phyloP scores from a whole-genome alignment of 2,888 invertebrate species.

The Amorpha juglandis region DNA sequence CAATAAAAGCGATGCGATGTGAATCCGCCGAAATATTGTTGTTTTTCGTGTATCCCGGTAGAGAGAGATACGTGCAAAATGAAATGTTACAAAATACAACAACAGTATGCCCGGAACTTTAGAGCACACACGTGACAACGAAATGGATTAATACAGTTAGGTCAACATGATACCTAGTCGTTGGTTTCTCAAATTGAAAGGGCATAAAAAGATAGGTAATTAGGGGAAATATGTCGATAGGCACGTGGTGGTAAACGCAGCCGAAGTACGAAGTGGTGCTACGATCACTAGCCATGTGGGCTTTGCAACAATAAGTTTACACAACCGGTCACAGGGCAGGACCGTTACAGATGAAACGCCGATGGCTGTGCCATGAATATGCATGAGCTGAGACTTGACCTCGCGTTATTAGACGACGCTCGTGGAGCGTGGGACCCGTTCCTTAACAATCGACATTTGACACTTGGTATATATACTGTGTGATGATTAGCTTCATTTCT shows the following conservation, averaged over 20 bases:
- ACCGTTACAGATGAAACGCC: slow-evolving; percentile 82
- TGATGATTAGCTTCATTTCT: slow-evolving; percentile 50
- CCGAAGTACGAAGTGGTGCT: not conserved
- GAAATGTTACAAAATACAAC: slow-evolving; percentile 20
- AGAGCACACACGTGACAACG: slow-evolving; percentile 17
- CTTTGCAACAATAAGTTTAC: slow-evolving; percentile 74
- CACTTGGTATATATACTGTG: slow-evolving; percentile 63
- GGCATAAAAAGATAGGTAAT: not conserved
- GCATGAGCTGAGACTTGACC: slow-evolving; percentile 80
- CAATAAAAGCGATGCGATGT: slow-evolving; percentile 52
- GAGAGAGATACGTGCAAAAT: slow-evolving; percentile 16
- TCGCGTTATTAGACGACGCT: slow-evolving; percentile 77
- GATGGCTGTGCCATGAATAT: slow-evolving; percentile 75
- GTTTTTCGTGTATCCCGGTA: slow-evolving; percentile 32
- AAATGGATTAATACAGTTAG: slow-evolving; percentile 1
- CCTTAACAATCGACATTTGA: slow-evolving; percentile 68
- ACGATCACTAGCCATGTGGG: slow-evolving; percentile 52
- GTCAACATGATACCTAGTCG: not conserved
- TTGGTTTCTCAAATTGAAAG: not conserved
- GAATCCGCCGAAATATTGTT: slow-evolving; percentile 54
- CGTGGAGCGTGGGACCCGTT: slow-evolving; percentile 72
- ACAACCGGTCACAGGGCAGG: slow-evolving; percentile 78
- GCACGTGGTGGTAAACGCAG: not conserved
- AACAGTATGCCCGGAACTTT: not conserved
- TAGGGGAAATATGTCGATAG: not conserved